Percentiles rank a stretch among this genome's conserved stretches.
These are phyloP conservation scores for Grammomys dolichurus DNA, from an alignment of 2,113 vertebrate species.

Conservation along the genomic window DNA sequence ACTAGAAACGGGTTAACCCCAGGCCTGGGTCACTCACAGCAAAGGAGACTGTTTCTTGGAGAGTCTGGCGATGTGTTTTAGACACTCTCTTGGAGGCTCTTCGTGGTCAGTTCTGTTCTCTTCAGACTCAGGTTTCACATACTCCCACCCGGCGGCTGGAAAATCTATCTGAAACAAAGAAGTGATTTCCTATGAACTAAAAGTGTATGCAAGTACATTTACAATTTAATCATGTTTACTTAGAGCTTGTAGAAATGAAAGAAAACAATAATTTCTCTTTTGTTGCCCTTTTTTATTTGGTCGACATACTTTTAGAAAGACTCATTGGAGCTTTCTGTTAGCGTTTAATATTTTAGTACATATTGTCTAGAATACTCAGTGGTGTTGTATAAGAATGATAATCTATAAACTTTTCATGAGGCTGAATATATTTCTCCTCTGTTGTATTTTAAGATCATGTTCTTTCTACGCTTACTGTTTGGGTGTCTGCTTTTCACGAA, in stretches of 20 bases:
- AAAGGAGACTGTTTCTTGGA: slow-evolving; percentile 73
- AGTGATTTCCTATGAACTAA: background rate
- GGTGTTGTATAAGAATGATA: background rate
- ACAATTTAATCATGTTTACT: background rate
- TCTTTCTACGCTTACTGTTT: background rate
- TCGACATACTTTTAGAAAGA: slow-evolving; percentile 16
- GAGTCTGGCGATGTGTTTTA: slow-evolving; percentile 81
- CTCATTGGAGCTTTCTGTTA: background rate
- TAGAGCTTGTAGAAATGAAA: slow-evolving; percentile 15
- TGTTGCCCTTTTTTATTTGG: background rate
- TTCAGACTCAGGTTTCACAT: slow-evolving; percentile 77
- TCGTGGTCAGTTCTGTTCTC: slow-evolving; percentile 51
- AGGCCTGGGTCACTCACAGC: slow-evolving; percentile 77
- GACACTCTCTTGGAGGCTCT: slow-evolving; percentile 75
- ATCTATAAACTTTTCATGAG: background rate
- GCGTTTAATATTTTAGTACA: background rate
- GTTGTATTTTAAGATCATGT: background rate
- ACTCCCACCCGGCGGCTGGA: slow-evolving; percentile 76
- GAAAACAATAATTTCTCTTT: background rate
- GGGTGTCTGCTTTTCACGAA: background rate
- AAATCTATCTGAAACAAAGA: slow-evolving; percentile 84
- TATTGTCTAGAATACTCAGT: background rate
- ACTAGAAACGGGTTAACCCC: background rate
- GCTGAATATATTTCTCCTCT: background rate
- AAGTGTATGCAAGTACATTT: background rate